Percentiles rank a stretch among this genome's conserved stretches.
Conservation (phyloP, 2,113 vertebrate genomes). For the Cyanocitta stelleri region DNA sequence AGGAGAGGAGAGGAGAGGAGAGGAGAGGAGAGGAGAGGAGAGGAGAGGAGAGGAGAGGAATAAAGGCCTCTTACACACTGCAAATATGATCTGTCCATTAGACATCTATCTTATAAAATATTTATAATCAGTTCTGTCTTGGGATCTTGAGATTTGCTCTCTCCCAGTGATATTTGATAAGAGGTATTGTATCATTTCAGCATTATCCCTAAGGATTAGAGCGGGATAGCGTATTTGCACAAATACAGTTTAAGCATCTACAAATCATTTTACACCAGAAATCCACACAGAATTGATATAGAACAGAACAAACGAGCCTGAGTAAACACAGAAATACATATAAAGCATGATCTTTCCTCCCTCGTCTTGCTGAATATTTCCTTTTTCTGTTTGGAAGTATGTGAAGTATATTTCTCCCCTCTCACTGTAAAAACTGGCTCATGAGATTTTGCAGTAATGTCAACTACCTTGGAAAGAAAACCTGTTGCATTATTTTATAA, state of each 20-base stretch:
- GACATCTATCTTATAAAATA: constrained; percentile 30
- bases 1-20: too few relatives aligned
- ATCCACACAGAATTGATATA: background rate
- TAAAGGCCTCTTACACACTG: background rate
- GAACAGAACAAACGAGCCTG: background rate
- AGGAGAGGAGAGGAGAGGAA: background rate
- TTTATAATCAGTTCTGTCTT: constrained; percentile 33
- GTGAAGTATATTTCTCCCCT: background rate
- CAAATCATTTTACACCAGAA: constrained; percentile 32
- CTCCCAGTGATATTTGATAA: constrained; percentile 37
- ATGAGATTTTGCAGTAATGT: background rate
- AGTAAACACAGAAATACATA: background rate
- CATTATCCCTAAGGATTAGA: constrained; percentile 17
- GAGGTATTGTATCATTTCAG: constrained; percentile 14
- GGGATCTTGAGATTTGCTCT: constrained; percentile 39
- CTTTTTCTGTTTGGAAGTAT: background rate
- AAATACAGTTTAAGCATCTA: constrained; percentile 42
- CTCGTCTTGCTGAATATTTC: background rate
- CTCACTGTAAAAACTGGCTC: background rate
- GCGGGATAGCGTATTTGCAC: constrained; percentile 38
- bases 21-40: background rate
- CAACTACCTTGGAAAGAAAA: background rate
- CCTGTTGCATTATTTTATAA: background rate
- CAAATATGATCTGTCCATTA: constrained; percentile 39
- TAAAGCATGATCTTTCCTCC: background rate